Evolutionary conservation across 2,888 invertebrate species (phyloP), one percentile per base, ranked within the genome.

Genomic region (Phaonia tiefii): DNA sequence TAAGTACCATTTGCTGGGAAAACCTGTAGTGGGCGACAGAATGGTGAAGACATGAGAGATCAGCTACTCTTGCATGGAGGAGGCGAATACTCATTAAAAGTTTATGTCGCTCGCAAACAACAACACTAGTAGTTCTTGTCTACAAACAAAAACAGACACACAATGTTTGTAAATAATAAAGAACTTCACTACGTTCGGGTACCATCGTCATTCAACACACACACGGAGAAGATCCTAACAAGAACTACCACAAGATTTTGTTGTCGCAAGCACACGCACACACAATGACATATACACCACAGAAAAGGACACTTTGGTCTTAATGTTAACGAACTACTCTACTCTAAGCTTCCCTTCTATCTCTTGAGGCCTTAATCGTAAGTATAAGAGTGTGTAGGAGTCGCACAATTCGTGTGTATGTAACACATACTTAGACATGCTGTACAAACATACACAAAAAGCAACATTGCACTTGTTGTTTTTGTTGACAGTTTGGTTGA

Each of bases 401-500:
- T 37, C 5, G 10, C 10, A 10, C 37, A 10, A 37, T 37, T n/a
- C 5, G 37, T 44, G 10, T 44, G 44, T 13, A 44, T 44, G 44
- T 44, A n/a, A 44, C 37, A 44, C 44, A 11, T 44, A 44, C 44
- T 44, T 4, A 46, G 46, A 15, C 46, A 46, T 46, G 46, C 17
- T 15, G 46, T 54, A 37, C 15, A 54, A 11, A n/a, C 17, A 10
- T 22, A 66, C 13, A 26, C 7, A 58, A 72, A 63, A 75, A 44
- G 42, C 46, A 5, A 39, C 54, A 54, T 39, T 56, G 44, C n/a
- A n/a, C n/a, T 58, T 74, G 51, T 42, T 25, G 65, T 44, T 80
- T 75, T 39, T 60, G 76, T 84, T 81, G 80, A 83, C 80, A 79
- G 79, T 46, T 83, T 79, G 70, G 66, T 83, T 77, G 77, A 49